Evolutionary conservation across 2,797 vertebrate species (phyloP), one percentile per base, ranked within the genome.

Genomic region (Enteromius afrohamiltoni): DNA sequence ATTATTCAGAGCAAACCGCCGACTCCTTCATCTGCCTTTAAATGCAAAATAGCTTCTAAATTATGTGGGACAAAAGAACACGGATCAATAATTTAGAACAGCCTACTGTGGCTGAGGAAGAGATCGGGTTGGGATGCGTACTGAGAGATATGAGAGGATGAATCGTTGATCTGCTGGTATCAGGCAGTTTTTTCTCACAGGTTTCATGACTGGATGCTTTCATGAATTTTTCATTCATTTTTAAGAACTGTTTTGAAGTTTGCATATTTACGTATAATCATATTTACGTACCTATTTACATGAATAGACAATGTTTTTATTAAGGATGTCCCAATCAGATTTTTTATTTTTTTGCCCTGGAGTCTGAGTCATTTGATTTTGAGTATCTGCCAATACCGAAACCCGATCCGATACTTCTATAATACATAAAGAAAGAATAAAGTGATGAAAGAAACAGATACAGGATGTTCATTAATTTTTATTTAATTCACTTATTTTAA

Each of bases 31-130:
- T 91, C 91, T 90, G 86, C 90, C 92, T 90, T 88, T 74, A 71
- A 85, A 89, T 92, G 86, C 88, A 89, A 91, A 92, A 88, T 86
- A 92, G 89, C 89, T 89, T 91, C 86, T 86, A 89, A 77, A 88
- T 85, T 90, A 80, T 75, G 73, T 82, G 64, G 83, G 83, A 84
- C 83, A 76, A 64, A 87, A 87, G 85, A 86, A 84, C 62, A 73
- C 26, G 13, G 85, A 92, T 90, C 88, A 90, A 92, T 92, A 85
- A 77, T 84, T 85, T 67, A 67, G 83, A 88, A 69, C 16, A 65
- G 47, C 49, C 49, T 83, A n/a, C 55, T 83, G 60, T 83, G 71
- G 11, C 45, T 70, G 51, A 77, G 75, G 53, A 55, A 77, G 71
- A 67, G 47, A 47, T 78, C 60, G 6, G 40, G 75, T 31, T 78